Evolutionary conservation across 1,140 invertebrate species (phyloP).

Genomic region (Pectinophora gossypiella): DNA sequence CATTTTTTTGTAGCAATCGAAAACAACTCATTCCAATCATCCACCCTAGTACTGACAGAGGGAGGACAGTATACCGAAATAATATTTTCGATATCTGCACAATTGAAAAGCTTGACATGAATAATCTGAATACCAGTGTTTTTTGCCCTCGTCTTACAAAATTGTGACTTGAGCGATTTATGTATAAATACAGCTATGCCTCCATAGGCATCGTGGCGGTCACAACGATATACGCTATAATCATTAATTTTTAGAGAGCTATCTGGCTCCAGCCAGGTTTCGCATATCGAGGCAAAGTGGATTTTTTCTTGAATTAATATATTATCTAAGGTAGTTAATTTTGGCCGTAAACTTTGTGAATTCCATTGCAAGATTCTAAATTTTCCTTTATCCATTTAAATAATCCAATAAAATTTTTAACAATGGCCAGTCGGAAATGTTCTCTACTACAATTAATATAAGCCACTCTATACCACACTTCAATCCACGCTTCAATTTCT

Average conservation of each 20-base stretch:
- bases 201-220: conserved; percentile 1
- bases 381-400: neutral
- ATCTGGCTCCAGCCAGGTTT: conserved; percentile 14
- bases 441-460: neutral
- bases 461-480: neutral
- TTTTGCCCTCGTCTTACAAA: neutral
- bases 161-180: neutral
- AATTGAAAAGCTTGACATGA: no score
- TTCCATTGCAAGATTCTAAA: conserved; percentile 23
- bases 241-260: neutral
- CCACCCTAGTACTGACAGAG: no score
- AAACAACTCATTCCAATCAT: no score
- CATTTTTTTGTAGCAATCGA: no score
- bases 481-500: neutral
- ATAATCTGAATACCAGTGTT: no score
- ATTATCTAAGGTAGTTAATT: conserved; percentile 4
- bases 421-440: neutral
- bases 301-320: conserved; percentile 14
- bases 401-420: neutral
- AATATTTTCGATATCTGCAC: no score
- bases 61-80: no score
- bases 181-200: neutral
- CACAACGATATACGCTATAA: conserved; percentile 1
- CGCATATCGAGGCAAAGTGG: conserved; percentile 12
- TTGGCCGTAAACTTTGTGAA: conserved; percentile 14